Base-by-base conservation (phyloP, 2,113 vertebrate genomes). In the Micromys minutus region DNA sequence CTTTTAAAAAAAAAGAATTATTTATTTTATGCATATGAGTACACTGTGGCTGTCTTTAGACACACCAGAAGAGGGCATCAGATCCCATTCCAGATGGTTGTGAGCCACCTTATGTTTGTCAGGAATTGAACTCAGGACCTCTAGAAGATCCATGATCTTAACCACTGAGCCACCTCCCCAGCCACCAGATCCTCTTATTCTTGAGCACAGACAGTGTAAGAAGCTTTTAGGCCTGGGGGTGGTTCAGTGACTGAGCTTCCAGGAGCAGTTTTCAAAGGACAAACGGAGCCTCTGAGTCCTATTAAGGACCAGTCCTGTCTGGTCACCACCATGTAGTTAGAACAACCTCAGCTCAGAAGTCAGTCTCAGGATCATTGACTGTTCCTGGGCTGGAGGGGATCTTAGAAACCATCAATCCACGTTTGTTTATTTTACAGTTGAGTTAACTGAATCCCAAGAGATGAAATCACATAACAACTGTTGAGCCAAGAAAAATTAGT, bases 401-500 rank as follows among this genome's bases (percentile, higher is more conserved):
- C 69, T 55, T 76, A 83, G 90, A 91, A 94, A 89, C 9, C 7
- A 5, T 57, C 39, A 47, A 52, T 9, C 57, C 45, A 65, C 15
- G 3, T 24, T 47, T 59, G n/a, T 86, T 88, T 77, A 94, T 95
- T 95, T 94, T 52, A 90, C 57, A 65, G 3, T 31, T 67, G 81
- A 61, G 74, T 79, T 84, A 61, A 59, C 42, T 42, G n/a, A 94
- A 95, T 34, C 45, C 50, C 71, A 47, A 52, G 65, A 95, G 75
- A 95, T 69, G 83, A 88, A 85, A 71, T 65, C 95, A 81, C 63
- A 24, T 21, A 65, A 76, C 87, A 55, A 75, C 63, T 47, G 19
- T 63, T 80, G 63, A 90, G 61, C 21, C 80, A 88, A 90, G 71
- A 92, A 92, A 89, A 80, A 89, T 74, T 17, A 83, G 31, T 34